A percentile compares a stretch with the other conserved stretches of the same genome.
Conservation (phyloP, 2,113 vertebrate species). For the Neodon shergylaensis region DNA sequence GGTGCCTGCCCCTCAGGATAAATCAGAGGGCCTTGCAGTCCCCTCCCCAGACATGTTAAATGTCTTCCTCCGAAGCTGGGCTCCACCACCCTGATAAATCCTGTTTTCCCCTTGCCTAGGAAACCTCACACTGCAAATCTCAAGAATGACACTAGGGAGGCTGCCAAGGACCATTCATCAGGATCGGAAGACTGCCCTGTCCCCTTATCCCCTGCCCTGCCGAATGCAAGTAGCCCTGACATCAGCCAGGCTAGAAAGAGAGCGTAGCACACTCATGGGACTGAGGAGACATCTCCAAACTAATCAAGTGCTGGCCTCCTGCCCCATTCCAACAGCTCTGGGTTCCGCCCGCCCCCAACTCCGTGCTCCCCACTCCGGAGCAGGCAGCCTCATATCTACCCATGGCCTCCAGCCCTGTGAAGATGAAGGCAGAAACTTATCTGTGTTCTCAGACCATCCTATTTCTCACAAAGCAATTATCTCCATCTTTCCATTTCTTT, state of each 20-base stretch:
- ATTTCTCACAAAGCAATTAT: slow-evolving; percentile 60
- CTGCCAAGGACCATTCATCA: slow-evolving; percentile 3
- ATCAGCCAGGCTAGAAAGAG: not conserved
- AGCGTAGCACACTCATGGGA: not conserved
- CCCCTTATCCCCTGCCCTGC: not conserved
- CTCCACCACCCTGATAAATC: slow-evolving; percentile 45
- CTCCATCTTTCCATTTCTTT: slow-evolving; percentile 75
- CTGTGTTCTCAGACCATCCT: slow-evolving; percentile 54
- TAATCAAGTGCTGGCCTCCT: not conserved
- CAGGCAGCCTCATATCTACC: not conserved
- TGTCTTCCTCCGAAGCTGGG: not conserved
- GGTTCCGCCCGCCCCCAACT: not conserved
- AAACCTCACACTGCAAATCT: slow-evolving; percentile 53
- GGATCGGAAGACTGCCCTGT: not conserved
- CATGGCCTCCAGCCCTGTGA: not conserved
- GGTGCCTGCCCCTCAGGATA: slow-evolving; percentile 20
- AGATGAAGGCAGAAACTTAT: slow-evolving; percentile 52
- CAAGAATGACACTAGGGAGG: not conserved
- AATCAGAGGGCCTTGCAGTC: slow-evolving; percentile 12
- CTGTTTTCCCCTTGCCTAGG: slow-evolving; percentile 7
- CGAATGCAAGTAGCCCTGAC: not conserved
- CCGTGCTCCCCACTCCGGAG: not conserved
- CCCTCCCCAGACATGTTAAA: not conserved
- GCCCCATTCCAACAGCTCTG: not conserved
- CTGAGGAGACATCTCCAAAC: not conserved